These are phyloP conservation scores for Rhabdomys pumilio DNA, from an alignment of 2,797 vertebrate species.

Conservation along the genomic window DNA sequence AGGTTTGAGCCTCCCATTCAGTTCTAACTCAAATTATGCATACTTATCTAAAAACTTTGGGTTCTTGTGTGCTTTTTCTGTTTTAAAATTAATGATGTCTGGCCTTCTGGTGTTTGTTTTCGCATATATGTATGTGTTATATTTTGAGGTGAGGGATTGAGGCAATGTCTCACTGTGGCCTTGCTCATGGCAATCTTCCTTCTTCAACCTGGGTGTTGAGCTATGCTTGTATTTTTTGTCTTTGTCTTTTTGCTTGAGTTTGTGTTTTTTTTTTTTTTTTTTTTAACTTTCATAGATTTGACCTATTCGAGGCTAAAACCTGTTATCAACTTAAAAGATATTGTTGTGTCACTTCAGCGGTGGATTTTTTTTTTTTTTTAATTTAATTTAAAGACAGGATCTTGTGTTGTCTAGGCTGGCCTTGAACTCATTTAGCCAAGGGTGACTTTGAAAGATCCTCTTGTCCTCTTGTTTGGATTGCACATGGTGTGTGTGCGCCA, in stretches of 20 bases:
- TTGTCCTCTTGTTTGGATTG: not conserved
- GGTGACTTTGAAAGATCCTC: not conserved
- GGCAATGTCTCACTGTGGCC: not conserved
- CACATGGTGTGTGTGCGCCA: not conserved
- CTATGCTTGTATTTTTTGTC: not conserved
- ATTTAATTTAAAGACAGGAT: not conserved
- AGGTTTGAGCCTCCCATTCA: conserved; percentile 77
- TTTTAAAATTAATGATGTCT: conserved; percentile 68
- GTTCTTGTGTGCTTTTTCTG: conserved; percentile 4
- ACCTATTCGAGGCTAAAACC: conserved; percentile 5
- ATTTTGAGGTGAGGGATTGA: not conserved
- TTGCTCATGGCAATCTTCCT: not conserved
- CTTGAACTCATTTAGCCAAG: not conserved
- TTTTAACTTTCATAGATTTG: conserved; percentile 44
- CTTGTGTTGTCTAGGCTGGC: not conserved
- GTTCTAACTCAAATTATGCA: conserved; percentile 88
- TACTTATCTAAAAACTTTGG: not conserved
- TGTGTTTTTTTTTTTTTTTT: not conserved
- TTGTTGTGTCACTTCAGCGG: not conserved
- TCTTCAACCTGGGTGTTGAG: not conserved
- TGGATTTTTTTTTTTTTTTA: conserved; percentile 12
- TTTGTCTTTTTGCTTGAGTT: too few species aligned
- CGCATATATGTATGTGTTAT: not conserved
- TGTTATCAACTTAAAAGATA: not conserved
- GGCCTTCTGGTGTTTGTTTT: not conserved